A percentile compares a stretch with the other conserved stretches of the same genome.
These are phyloP conservation scores for Dipodomys ordii DNA, from an alignment of 2,113 vertebrate genomes.

Conservation along the genomic window DNA sequence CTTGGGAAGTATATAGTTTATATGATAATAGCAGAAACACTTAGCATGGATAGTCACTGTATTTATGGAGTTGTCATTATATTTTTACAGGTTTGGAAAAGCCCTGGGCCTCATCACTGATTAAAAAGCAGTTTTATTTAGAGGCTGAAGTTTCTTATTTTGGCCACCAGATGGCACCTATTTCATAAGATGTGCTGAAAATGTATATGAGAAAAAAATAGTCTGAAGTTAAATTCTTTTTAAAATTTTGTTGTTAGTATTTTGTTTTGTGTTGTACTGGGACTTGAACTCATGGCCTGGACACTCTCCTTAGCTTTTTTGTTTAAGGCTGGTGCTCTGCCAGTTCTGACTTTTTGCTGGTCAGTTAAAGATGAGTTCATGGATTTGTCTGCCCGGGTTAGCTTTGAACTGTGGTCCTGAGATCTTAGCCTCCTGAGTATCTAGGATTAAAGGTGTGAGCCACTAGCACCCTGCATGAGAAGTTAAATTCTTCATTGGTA, in stretches of 20 bases:
- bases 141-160: slow-evolving; percentile 32
- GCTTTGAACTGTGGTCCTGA: too few relatives aligned
- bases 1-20: neutral
- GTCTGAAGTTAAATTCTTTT: too few relatives aligned
- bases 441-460: too few relatives aligned
- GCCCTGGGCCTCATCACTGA: neutral
- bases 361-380: too few relatives aligned
- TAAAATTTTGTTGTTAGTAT: too few relatives aligned
- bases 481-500: slow-evolving; percentile 42
- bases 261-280: too few relatives aligned
- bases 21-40: neutral
- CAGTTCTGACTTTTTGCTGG: too few relatives aligned
- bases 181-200: slow-evolving; percentile 63
- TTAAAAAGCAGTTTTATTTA: neutral
- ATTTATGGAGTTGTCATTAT: neutral
- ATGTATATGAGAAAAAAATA: slow-evolving; percentile 1
- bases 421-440: too few relatives aligned
- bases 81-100: neutral
- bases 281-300: too few relatives aligned
- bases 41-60: neutral
- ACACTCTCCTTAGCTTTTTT: too few relatives aligned
- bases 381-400: too few relatives aligned
- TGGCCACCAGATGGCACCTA: slow-evolving; percentile 77
- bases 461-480: neutral
- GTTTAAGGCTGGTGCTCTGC: too few relatives aligned